phyloP scores from a whole-genome alignment of 2,888 invertebrate genomes.

The Punctoribates punctum region DNA sequence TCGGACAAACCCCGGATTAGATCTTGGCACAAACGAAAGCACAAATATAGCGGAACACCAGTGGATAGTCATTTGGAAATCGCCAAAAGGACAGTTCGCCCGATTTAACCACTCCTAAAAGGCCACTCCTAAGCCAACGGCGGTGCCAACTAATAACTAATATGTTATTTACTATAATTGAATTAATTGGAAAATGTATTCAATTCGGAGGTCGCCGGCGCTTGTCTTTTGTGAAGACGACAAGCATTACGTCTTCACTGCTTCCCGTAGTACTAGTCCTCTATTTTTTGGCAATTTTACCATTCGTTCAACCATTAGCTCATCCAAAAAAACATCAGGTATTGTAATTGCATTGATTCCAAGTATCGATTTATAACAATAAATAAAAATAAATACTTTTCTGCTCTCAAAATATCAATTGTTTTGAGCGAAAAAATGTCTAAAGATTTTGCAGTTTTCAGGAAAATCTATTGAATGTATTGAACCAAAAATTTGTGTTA shows the following conservation, averaged over 20 bases:
- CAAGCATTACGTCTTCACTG: neutral
- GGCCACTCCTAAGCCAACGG: neutral
- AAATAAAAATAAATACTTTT: neutral
- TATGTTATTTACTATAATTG: constrained; percentile 1
- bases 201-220: constrained; percentile 15
- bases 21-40: neutral
- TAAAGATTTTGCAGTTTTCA: too few species aligned
- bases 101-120: neutral
- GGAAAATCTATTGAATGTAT: too few species aligned
- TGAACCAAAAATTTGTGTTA: neutral
- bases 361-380: neutral
- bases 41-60: neutral
- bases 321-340: constrained; percentile 33
- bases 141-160: constrained; percentile 21
- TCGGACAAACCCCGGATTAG: neutral
- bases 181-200: constrained; percentile 24
- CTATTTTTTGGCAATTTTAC: constrained; percentile 31
- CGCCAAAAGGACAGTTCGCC: too few species aligned
- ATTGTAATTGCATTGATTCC: neutral
- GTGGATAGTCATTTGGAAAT: neutral
- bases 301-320: constrained; percentile 29
- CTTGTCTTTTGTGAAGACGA: neutral
- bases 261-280: constrained; percentile 40
- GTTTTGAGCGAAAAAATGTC: too few species aligned
- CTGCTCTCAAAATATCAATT: too few species aligned